Percentiles rank a stretch among this genome's conserved stretches.
Conservation (phyloP, 1,140 invertebrate genomes). For the Cepaea nemoralis region DNA sequence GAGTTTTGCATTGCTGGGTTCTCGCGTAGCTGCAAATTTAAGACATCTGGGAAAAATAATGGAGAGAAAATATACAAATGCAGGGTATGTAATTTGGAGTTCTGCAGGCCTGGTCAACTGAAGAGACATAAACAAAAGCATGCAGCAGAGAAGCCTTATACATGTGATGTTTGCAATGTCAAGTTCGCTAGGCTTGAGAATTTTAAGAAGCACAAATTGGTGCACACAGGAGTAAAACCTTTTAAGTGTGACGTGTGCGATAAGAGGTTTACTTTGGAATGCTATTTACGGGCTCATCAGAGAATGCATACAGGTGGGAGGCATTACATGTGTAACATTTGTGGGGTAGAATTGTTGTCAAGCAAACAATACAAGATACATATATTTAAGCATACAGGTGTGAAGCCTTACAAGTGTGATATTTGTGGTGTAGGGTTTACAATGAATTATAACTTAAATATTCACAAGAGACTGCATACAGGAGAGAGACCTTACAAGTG, state of each 20-base stretch:
- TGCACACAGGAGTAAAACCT: neutral
- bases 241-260: no score
- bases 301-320: constrained; percentile 18
- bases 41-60: neutral
- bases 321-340: constrained; percentile 9
- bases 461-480: neutral
- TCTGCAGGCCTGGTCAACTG: neutral
- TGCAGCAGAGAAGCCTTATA: neutral
- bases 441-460: neutral
- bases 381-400: constrained; percentile 8
- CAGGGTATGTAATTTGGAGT: neutral
- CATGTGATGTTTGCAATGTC: neutral
- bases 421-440: constrained; percentile 3
- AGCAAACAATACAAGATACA: neutral
- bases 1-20: neutral
- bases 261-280: no score
- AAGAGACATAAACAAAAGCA: neutral
- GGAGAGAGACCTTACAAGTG: constrained; percentile 12
- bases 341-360: neutral
- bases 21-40: neutral
- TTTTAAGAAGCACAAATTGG: neutral
- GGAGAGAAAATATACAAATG: neutral
- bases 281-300: no score
- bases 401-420: constrained; percentile 19
- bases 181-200: neutral